Conservation (phyloP, 1,140 invertebrate genomes). For the Diuraphis noxia region DNA sequence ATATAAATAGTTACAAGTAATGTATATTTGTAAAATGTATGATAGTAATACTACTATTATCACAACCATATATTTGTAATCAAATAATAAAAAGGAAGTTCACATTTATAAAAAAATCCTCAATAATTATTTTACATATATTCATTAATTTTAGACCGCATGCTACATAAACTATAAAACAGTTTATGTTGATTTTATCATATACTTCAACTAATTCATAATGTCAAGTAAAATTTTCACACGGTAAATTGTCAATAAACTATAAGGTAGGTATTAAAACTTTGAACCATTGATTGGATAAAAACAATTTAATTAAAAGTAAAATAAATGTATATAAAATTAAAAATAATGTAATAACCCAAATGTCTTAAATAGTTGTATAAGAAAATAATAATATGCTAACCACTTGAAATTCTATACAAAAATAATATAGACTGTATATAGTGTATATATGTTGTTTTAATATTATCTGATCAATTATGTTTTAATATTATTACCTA, state of each 20-base stretch:
- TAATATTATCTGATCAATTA: not conserved
- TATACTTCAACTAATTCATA: too few relatives aligned
- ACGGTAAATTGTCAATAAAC: too few relatives aligned
- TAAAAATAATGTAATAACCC: not conserved
- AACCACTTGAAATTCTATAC: too few relatives aligned
- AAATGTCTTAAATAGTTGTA: not conserved
- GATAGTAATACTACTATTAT: not conserved
- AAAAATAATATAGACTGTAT: not conserved
- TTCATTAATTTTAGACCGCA: not conserved
- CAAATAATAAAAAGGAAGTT: not conserved
- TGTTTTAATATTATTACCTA: not conserved
- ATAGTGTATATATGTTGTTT: too few relatives aligned
- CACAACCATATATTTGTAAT: not conserved
- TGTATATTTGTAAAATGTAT: not conserved
- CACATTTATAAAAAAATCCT: not conserved
- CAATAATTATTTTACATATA: not conserved
- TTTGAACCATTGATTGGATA: not conserved
- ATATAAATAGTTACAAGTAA: not conserved
- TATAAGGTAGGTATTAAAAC: not conserved
- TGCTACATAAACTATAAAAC: not conserved
- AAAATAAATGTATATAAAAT: not conserved
- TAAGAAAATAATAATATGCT: not conserved
- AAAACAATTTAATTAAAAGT: not conserved
- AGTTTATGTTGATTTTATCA: too few relatives aligned
- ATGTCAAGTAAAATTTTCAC: too few relatives aligned